Conservation (phyloP, 2,113 vertebrate species). For the Calidris pugnax region DNA sequence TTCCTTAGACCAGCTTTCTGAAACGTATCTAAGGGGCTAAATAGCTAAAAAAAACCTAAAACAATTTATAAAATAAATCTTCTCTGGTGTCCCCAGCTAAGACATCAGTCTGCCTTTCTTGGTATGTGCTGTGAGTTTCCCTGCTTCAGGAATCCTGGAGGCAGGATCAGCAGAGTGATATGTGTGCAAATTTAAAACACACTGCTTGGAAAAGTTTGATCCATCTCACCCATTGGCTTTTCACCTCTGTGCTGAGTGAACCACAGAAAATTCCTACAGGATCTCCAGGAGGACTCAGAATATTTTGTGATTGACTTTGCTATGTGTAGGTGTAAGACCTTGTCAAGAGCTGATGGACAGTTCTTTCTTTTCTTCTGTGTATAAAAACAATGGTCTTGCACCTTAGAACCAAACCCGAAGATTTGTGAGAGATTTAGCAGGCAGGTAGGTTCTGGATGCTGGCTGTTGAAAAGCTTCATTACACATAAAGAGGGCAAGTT, state of each 20-base stretch:
- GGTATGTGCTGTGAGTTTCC: not conserved
- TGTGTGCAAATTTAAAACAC: not conserved
- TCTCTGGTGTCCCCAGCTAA: not conserved
- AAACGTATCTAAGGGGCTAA: not conserved
- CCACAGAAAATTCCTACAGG: not conserved
- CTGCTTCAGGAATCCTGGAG: not conserved
- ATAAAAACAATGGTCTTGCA: not conserved
- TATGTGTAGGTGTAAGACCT: not conserved
- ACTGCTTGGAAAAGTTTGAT: not conserved
- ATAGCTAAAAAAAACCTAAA: not conserved
- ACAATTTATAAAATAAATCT: not conserved
- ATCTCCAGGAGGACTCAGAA: not conserved
- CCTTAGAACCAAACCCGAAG: not conserved
- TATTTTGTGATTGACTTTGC: not conserved
- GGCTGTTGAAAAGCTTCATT: not conserved
- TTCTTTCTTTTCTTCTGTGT: not conserved
- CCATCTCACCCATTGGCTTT: not conserved
- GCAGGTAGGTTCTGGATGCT: not conserved
- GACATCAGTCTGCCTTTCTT: not conserved
- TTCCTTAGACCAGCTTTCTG: not conserved
- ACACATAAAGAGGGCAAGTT: not conserved
- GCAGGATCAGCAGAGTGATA: not conserved
- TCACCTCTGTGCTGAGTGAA: not conserved
- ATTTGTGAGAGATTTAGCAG: not conserved
- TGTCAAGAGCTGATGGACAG: not conserved